Base-by-base conservation (phyloP, 2,113 vertebrate genomes). In the Cynoglossus semilaevis region DNA sequence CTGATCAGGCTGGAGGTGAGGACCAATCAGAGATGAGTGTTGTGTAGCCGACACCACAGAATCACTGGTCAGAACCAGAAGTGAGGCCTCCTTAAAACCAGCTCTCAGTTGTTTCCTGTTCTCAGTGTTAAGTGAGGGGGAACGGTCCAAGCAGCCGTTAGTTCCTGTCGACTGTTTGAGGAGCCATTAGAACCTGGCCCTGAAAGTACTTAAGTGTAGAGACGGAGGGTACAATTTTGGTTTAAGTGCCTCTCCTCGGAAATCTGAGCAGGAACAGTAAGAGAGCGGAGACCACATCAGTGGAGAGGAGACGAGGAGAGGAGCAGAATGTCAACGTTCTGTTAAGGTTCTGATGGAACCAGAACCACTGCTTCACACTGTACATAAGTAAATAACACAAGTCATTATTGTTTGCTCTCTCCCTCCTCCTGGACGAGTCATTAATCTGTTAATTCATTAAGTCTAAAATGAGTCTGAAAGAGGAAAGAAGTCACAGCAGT, bases 221-320 rank as follows among this genome's bases (percentile, higher is more conserved):
- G 54, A 68, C 36, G 41, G 57, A 75, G 40, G 62, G 58, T 53
- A 18, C 44, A 77, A 54, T 73, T 80, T 81, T 50, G 13, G 52
- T 34, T 66, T 14, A 52, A 72, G 62, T 73, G 61, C 62, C 58
- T 58, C 58, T 57, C 41, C 52, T 44, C 22, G 55, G 34, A 48
- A 57, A 40, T 58, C 51, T 16, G 0, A 15, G 22, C 37, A 35
- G 22, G 51, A 55, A 59, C 62, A 64, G 65, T 34, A 17, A n/a
- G n/a, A n/a, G n/a, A n/a, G n/a, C n/a, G n/a, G n/a, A n/a, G n/a
- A n/a, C n/a, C n/a, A n/a, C n/a, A n/a, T 18, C 51, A 45, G n/a
- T 36, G 34, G 14, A 44, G 42, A 53, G 66, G 57, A 41, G 38
- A 64, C 47, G 10, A 50, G 17, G 51, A 34, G 52, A 63, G 41